phyloP scores from a whole-genome alignment of 2,113 vertebrate species.

The Neodontobutis hainanensis region DNA sequence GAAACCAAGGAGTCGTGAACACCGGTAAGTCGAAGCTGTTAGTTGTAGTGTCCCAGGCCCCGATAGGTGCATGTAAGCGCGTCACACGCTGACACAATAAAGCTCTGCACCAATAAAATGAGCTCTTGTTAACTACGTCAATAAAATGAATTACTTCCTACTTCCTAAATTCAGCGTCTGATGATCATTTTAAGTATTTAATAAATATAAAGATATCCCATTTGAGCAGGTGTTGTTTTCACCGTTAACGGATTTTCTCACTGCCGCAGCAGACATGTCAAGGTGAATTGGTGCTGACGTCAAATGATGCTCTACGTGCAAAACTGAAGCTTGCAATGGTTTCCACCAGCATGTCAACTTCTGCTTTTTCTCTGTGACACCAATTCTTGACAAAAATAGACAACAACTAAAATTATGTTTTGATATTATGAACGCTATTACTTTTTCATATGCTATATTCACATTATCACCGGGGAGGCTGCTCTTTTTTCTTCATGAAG shows the following conservation, averaged over 20 bases:
- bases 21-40: constrained; percentile 45
- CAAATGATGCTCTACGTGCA: constrained; percentile 52
- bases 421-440: too few relatives aligned
- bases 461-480: too few relatives aligned
- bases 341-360: constrained; percentile 16
- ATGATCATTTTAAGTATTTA: too few relatives aligned
- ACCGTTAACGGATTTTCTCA: neutral
- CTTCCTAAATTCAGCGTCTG: too few relatives aligned
- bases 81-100: constrained; percentile 58
- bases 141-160: neutral
- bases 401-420: too few relatives aligned
- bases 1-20: constrained; percentile 46
- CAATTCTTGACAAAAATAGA: too few relatives aligned
- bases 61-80: constrained; percentile 58
- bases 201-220: neutral
- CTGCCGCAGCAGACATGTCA: neutral
- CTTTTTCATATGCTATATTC: too few relatives aligned
- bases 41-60: constrained; percentile 51
- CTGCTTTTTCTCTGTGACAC: neutral
- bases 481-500: neutral
- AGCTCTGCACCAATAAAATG: constrained; percentile 58
- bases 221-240: neutral
- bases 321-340: constrained; percentile 47
- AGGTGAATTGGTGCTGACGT: constrained; percentile 7
- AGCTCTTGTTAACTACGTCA: constrained; percentile 11